Evolutionary conservation across 2,113 vertebrate genomes (phyloP).

Genomic region (Noctilio leporinus): DNA sequence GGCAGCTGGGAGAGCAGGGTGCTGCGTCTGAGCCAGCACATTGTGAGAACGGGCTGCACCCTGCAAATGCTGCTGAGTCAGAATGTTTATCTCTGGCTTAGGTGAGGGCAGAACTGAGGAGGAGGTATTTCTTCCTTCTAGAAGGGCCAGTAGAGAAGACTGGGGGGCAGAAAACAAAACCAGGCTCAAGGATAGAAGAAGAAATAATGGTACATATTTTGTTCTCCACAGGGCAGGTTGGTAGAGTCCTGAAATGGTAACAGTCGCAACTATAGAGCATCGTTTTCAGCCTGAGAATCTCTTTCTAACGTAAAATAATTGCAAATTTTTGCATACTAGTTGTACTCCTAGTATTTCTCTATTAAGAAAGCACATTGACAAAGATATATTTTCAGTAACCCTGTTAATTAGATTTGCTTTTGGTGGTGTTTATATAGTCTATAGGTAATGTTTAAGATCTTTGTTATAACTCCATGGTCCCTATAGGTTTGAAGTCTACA

Average conservation of each 20-base stretch:
- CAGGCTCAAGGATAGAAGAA: not conserved
- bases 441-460: not conserved
- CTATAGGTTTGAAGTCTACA: not conserved
- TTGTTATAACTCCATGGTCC: not conserved
- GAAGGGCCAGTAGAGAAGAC: not conserved
- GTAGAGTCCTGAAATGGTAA: not conserved
- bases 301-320: not conserved
- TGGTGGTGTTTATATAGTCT: not conserved
- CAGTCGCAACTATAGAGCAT: not conserved
- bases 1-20: not conserved
- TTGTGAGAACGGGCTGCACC: not conserved
- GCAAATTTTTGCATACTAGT: not conserved
- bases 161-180: not conserved
- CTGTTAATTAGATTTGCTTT: not conserved
- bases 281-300: not conserved
- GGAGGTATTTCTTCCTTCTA: not conserved
- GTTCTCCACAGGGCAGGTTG: not conserved
- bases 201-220: not conserved
- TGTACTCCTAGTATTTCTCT: not conserved
- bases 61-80: not conserved
- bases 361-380: not conserved
- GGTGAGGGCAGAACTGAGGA: not conserved
- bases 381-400: not conserved
- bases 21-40: not conserved
- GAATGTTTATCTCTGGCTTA: not conserved